These are phyloP conservation scores for Podarcis raffonei DNA, from an alignment of 2,113 vertebrate genomes.

Conservation along the genomic window DNA sequence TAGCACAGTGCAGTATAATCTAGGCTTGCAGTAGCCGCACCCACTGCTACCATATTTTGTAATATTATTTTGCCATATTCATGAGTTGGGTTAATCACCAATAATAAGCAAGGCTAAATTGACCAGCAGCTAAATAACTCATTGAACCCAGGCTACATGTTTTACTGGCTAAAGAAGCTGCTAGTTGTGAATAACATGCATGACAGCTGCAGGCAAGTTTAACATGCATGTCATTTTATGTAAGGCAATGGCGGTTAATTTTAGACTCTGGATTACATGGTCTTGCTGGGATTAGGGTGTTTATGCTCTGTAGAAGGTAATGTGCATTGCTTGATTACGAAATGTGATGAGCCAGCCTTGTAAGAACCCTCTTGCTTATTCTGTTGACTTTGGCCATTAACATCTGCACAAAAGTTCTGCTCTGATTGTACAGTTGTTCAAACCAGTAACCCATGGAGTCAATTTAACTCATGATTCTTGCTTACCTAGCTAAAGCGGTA, in stretches of 20 bases:
- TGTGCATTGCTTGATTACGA: too few relatives aligned
- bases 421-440: too few relatives aligned
- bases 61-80: neutral
- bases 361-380: too few relatives aligned
- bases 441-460: neutral
- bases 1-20: neutral
- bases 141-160: neutral
- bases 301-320: too few relatives aligned
- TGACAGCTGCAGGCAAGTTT: neutral
- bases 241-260: too few relatives aligned
- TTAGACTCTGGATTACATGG: too few relatives aligned
- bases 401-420: too few relatives aligned
- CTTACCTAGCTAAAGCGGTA: too few relatives aligned
- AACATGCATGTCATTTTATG: too few relatives aligned
- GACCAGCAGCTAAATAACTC: neutral
- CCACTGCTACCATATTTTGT: neutral
- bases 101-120: neutral
- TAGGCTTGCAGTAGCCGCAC: neutral
- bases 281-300: too few relatives aligned
- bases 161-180: neutral
- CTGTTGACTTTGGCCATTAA: too few relatives aligned
- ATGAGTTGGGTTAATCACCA: neutral
- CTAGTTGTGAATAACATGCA: neutral
- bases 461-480: neutral
- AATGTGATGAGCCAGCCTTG: too few relatives aligned